These are phyloP conservation scores for Festucalex cinctus DNA, from an alignment of 2,113 vertebrate species.

Conservation along the genomic window DNA sequence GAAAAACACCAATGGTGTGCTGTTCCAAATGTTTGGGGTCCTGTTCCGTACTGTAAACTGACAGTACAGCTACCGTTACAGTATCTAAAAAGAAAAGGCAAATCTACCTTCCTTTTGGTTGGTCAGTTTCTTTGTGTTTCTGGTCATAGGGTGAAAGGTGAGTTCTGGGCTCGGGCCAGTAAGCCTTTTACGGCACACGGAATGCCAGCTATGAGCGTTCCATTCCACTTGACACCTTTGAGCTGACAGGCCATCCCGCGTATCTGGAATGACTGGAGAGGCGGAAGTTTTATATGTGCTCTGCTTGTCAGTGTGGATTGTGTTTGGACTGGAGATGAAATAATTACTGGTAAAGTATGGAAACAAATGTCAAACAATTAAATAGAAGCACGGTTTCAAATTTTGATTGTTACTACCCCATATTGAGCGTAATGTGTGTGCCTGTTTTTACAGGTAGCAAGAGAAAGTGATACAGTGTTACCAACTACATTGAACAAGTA, in stretches of 20 bases:
- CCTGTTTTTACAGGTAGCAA: no score
- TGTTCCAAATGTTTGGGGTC: not conserved
- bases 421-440: no score
- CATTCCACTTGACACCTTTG: constrained; percentile 22
- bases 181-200: constrained; percentile 16
- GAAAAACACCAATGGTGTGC: no score
- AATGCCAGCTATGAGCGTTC: constrained; percentile 25
- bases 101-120: not conserved
- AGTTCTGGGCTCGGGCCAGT: constrained; percentile 21
- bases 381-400: no score
- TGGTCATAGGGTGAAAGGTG: constrained; percentile 27
- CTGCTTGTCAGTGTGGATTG: not conserved
- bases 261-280: not conserved
- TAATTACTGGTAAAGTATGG: not conserved
- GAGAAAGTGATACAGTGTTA: no score
- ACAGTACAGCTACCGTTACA: no score
- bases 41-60: not conserved
- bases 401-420: not conserved
- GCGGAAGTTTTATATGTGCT: not conserved
- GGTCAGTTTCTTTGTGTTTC: constrained; percentile 17
- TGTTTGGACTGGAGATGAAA: not conserved
- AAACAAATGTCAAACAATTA: no score
- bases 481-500: no score
- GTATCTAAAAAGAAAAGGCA: not conserved
- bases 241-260: not conserved